phyloP scores from a whole-genome alignment of 2,797 vertebrate genomes.

The Pseudocheirus occidentalis region DNA sequence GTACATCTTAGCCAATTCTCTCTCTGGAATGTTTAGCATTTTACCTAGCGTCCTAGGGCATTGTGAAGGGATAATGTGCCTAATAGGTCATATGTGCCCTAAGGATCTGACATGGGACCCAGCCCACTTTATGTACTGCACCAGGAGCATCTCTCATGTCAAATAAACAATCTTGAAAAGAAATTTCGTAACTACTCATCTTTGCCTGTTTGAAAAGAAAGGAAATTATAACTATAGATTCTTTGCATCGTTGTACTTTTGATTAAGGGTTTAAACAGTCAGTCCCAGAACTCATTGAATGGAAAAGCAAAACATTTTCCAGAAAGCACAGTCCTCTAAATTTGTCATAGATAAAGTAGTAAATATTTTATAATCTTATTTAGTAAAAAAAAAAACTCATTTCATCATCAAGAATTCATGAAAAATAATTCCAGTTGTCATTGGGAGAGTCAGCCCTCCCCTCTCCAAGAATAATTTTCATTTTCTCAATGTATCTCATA shows the following conservation, averaged over 20 bases:
- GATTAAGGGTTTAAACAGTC: not conserved
- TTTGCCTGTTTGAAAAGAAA: not conserved
- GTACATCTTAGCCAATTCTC: not conserved
- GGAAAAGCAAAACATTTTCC: not conserved
- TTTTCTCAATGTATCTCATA: not conserved
- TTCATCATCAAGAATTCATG: not conserved
- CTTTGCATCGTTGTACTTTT: not conserved
- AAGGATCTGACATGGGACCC: not conserved
- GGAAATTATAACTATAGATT: not conserved
- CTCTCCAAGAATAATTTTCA: not conserved
- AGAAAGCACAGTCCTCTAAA: not conserved
- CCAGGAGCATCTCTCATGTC: not conserved
- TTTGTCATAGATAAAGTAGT: not conserved
- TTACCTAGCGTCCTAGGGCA: not conserved
- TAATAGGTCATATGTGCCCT: not conserved
- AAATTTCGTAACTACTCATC: not conserved
- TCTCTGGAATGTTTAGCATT: not conserved
- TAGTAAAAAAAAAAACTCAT: not conserved
- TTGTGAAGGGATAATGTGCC: not conserved
- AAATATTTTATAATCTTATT: not conserved
- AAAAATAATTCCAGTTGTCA: not conserved
- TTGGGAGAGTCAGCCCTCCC: not conserved
- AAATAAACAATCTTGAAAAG: not conserved
- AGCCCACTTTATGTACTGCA: not conserved
- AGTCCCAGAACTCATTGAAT: not conserved